A percentile compares a stretch with the other conserved stretches of the same genome.
These are phyloP conservation scores for Euleptes europaea DNA, from an alignment of 2,113 vertebrate species.

Conservation along the genomic window DNA sequence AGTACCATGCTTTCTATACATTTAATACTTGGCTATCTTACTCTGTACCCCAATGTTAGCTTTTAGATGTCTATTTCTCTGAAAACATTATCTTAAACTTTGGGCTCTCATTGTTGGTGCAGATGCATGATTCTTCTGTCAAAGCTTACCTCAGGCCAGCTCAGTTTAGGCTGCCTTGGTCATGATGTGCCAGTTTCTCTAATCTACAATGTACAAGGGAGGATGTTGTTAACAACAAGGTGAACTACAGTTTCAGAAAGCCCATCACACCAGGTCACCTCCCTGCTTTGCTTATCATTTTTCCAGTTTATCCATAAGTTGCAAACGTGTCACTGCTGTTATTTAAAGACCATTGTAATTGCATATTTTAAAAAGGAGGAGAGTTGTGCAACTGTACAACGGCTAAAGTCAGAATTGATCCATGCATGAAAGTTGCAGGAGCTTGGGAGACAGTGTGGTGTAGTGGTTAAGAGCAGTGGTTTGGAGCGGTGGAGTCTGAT, in stretches of 20 bases:
- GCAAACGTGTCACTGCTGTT: background rate
- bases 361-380: background rate
- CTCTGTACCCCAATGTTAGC: background rate
- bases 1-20: background rate
- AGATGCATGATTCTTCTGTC: background rate
- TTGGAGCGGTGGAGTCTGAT: no score
- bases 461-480: no score
- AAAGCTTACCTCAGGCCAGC: background rate
- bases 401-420: background rate
- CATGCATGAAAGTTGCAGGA: background rate
- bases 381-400: background rate
- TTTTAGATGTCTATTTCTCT: background rate
- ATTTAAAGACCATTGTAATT: background rate
- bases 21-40: background rate
- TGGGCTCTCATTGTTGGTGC: background rate
- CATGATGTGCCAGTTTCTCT: background rate
- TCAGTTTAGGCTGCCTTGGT: background rate
- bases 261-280: background rate
- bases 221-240: background rate
- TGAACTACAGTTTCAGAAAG: background rate
- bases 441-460: no score
- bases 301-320: background rate
- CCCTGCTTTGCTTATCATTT: background rate
- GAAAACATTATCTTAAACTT: background rate
- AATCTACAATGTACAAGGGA: background rate